These are phyloP conservation scores for Xenopus petersii DNA, from an alignment of 2,797 vertebrate genomes.

Conservation along the genomic window DNA sequence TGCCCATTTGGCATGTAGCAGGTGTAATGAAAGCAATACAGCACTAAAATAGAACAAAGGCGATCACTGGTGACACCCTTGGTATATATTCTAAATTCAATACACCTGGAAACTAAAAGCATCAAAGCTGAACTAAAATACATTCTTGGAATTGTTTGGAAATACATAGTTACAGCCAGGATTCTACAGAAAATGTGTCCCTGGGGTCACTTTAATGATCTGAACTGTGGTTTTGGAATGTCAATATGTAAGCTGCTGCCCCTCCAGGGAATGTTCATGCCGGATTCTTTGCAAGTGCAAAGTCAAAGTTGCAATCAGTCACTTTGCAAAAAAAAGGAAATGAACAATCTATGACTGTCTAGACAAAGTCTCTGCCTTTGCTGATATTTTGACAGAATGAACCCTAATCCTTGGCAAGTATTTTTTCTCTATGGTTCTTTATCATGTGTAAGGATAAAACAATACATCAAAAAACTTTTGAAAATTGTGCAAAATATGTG, in stretches of 20 bases:
- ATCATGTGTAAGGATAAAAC: not conserved
- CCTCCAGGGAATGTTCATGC: conserved; percentile 25
- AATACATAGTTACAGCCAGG: conserved; percentile 21
- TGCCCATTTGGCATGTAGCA: no score
- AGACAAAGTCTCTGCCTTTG: conserved; percentile 15
- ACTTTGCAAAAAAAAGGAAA: conserved; percentile 29
- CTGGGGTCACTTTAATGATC: conserved; percentile 10
- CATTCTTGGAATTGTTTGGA: conserved; percentile 16
- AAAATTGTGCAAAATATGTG: no score
- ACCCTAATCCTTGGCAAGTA: not conserved
- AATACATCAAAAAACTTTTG: no score
- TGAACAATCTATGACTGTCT: conserved; percentile 23
- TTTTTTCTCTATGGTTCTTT: not conserved
- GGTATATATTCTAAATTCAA: no score
- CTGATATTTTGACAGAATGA: not conserved
- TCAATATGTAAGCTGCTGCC: conserved; percentile 7
- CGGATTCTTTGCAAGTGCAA: conserved; percentile 14
- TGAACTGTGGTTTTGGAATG: conserved; percentile 2
- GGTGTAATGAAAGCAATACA: no score
- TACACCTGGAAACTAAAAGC: not conserved
- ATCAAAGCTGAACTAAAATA: not conserved
- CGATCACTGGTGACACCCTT: no score
- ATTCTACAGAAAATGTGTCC: conserved; percentile 24
- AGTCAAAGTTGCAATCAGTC: conserved; percentile 36
- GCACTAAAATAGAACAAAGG: no score